These are phyloP conservation scores for Orthosia incerta DNA, from an alignment of 2,888 invertebrate genomes.

Conservation along the genomic window DNA sequence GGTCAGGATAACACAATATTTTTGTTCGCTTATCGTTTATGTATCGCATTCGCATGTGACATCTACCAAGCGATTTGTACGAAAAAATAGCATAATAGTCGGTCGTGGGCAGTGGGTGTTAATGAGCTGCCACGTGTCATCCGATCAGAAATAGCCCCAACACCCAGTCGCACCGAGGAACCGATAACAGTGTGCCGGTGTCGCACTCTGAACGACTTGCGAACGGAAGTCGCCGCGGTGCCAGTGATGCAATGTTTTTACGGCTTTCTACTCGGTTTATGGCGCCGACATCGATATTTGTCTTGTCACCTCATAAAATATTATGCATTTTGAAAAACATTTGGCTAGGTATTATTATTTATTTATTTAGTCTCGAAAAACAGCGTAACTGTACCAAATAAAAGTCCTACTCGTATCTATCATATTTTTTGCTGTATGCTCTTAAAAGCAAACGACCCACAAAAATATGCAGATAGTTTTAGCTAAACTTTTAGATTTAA, in stretches of 20 bases:
- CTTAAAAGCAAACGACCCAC: not conserved
- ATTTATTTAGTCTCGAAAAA: not conserved
- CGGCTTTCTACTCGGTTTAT: constrained; percentile 59
- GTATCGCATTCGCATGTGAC: too few species aligned
- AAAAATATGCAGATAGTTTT: not conserved
- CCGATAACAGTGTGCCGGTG: constrained; percentile 61
- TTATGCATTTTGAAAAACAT: constrained; percentile 31
- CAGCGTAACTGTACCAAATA: not conserved
- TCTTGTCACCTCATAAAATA: constrained; percentile 47
- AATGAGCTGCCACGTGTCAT: constrained; percentile 65
- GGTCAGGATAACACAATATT: not conserved
- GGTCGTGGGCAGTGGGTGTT: constrained; percentile 52
- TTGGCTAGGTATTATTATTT: constrained; percentile 16
- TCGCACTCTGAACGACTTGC: constrained; percentile 60
- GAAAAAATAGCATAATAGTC: constrained; percentile 32
- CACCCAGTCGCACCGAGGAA: constrained; percentile 33
- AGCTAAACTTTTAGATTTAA: constrained; percentile 3
- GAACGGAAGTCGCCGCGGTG: constrained; percentile 65
- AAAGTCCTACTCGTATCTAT: not conserved
- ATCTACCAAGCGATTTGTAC: not conserved
- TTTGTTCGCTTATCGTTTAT: not conserved
- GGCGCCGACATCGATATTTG: constrained; percentile 51
- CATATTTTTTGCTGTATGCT: not conserved
- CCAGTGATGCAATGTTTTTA: constrained; percentile 66
- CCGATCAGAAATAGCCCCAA: constrained; percentile 66